Percentiles rank a stretch among this genome's conserved stretches.
Conservation (phyloP, 1,140 invertebrate species). For the Oedothorax gibbosus region DNA sequence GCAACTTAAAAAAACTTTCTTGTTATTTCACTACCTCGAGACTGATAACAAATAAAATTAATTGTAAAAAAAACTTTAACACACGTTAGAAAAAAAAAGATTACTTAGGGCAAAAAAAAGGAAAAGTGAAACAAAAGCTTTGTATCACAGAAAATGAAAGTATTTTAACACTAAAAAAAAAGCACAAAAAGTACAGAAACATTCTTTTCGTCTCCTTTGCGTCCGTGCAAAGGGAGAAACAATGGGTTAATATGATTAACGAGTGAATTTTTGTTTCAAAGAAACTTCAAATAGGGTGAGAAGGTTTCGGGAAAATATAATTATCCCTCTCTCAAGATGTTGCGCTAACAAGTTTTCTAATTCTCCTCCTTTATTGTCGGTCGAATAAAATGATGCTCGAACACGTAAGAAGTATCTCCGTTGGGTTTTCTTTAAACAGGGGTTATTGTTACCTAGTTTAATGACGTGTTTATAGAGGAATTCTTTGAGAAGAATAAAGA, state of each 20-base stretch:
- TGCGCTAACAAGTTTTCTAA: conserved; percentile 15
- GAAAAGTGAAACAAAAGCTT: no score
- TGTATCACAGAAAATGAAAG: no score
- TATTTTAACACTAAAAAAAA: neutral
- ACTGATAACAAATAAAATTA: no score
- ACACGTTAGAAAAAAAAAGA: no score
- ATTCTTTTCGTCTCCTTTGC: neutral
- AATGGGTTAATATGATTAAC: conserved; percentile 34
- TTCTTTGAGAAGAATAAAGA: neutral
- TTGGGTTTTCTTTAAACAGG: neutral
- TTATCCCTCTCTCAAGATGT: neutral
- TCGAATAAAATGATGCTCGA: neutral
- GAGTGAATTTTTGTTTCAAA: conserved; percentile 15
- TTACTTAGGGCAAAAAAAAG: no score
- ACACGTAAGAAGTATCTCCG: neutral
- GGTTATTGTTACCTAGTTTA: neutral
- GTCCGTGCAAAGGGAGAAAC: conserved; percentile 14
- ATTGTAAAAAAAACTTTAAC: no score
- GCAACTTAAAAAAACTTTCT: no score
- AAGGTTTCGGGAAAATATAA: neutral
- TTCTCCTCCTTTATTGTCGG: neutral
- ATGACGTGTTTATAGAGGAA: neutral
- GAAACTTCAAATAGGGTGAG: conserved; percentile 3
- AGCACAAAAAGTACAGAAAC: neutral
- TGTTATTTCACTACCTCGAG: no score